A percentile compares a stretch with the other conserved stretches of the same genome.
Conservation (phyloP, 2,113 vertebrate genomes). For the Serinus canaria region DNA sequence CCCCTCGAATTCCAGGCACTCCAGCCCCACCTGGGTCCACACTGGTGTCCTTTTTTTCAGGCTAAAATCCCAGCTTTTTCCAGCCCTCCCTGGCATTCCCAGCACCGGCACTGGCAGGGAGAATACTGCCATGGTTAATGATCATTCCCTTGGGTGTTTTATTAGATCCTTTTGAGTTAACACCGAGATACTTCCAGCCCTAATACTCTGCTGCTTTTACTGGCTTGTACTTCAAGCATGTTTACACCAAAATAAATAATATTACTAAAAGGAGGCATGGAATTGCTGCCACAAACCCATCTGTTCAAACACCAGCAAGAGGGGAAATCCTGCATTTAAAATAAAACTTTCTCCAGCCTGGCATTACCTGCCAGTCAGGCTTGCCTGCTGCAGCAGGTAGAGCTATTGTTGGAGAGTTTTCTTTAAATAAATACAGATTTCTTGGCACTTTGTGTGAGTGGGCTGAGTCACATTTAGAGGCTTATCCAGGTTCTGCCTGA, state of each 20-base stretch:
- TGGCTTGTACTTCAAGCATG: neutral
- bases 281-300: neutral
- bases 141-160: neutral
- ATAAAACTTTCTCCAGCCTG: neutral
- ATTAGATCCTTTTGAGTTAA: neutral
- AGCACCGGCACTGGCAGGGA: neutral
- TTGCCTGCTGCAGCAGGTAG: constrained; percentile 68
- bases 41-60: neutral
- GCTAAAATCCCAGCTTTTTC: neutral
- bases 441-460: neutral
- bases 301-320: constrained; percentile 70
- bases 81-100: neutral
- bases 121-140: neutral
- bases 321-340: constrained; percentile 53
- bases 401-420: constrained; percentile 45
- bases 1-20: too few species aligned
- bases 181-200: neutral
- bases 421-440: constrained; percentile 62
- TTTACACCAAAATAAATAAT: neutral
- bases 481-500: neutral
- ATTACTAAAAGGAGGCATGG: neutral
- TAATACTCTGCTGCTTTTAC: neutral
- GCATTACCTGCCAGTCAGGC: neutral
- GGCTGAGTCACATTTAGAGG: neutral
- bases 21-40: neutral